Conservation (phyloP, 53 echinoderm and acorn worm species). For the Arbacia lixula region DNA sequence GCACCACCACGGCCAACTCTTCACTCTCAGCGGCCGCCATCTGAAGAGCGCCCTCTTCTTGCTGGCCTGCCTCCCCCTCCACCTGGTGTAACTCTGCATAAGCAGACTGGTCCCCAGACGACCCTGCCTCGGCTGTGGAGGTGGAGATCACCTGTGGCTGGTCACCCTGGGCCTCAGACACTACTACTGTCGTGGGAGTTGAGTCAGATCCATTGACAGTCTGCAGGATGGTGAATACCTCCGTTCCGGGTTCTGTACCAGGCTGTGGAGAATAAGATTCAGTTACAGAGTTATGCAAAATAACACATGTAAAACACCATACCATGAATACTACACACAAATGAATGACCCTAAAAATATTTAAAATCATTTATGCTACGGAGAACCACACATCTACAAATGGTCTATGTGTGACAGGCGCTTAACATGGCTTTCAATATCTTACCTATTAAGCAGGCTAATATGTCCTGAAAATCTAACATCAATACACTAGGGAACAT, state of each 20-base stretch:
- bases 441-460: too few relatives aligned
- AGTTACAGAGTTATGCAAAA: too few relatives aligned
- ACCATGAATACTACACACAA: too few relatives aligned
- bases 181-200: constrained; percentile 4
- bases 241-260: constrained; percentile 72
- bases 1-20: constrained; percentile 40
- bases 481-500: too few relatives aligned
- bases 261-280: constrained; percentile 27
- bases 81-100: constrained; percentile 50
- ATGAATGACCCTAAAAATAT: too few relatives aligned
- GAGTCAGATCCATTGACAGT: constrained; percentile 75
- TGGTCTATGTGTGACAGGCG: too few relatives aligned
- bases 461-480: too few relatives aligned
- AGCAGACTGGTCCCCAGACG: constrained; percentile 24
- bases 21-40: constrained; percentile 42
- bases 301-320: too few relatives aligned
- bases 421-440: too few relatives aligned
- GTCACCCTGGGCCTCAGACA: constrained; percentile 22
- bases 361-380: too few relatives aligned
- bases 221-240: constrained; percentile 96
- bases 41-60: constrained; percentile 40
- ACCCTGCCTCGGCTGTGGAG: background rate
- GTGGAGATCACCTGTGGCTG: constrained; percentile 11
- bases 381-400: too few relatives aligned
- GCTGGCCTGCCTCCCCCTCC: constrained; percentile 53